Evolutionary conservation across 1,140 invertebrate species (phyloP), one percentile per base, ranked within the genome.

Genomic region (Magallana angulata): DNA sequence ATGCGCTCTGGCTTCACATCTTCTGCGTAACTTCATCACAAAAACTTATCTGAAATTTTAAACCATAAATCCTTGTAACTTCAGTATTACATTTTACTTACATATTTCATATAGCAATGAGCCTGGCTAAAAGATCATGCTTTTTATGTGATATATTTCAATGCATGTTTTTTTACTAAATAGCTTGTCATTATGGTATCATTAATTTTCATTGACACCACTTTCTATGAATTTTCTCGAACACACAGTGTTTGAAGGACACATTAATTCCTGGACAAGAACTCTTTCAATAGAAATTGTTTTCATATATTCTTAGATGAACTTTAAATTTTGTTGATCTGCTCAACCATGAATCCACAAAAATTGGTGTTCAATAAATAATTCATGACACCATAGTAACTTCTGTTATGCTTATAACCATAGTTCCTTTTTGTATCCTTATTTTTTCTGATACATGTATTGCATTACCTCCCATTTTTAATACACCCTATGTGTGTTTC

Each of bases 61-160:
- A 24, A 71, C 24, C 7, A 71, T 71, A 71, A 18, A 71, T 18
- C 7, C 18, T 71, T 9, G 11, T 24, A 18, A 24, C 64, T 71
- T 71, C 18, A 71, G 18, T 24, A 24, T 71, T 48, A 48, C 36
- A 48, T 48, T 48, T 48, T 24, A 18, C 24, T 71, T 9, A 71
- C n/a, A 18, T 30, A 71, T 71, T 71, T 71, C 18, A 71, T 71
- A 71, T 71, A 71, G 64, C 64, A 71, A 71, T 71, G 64, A 71
- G 64, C 24, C 64, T 71, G 64, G 64, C 64, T 71, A 71, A 71
- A 71, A 71, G 64, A 71, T 71, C 64, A 71, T 71, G 64, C 24
- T 30, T 71, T 71, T 64, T 64, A 64, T 64, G 60, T 64, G 60
- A 62, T 64, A 18, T 64, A 14, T 16, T 64, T 4, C 60, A 64